Percentiles rank a stretch among this genome's conserved stretches.
Conservation (phyloP, 1,140 invertebrate species). For the Copidosoma floridanum region DNA sequence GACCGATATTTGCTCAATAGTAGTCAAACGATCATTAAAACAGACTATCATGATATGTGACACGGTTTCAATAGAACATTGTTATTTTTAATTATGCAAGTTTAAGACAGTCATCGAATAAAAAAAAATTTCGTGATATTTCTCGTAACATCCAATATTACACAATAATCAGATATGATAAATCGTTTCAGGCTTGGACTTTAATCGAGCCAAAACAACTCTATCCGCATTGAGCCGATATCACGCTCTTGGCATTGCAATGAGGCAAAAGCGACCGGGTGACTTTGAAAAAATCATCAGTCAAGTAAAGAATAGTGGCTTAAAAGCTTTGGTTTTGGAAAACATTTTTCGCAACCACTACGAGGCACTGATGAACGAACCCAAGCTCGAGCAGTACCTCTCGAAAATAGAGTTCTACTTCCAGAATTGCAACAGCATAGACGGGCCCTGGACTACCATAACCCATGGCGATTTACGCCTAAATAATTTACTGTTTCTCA, state of each 20-base stretch:
- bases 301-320: background rate
- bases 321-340: too few species aligned
- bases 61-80: too few species aligned
- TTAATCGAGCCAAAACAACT: slow-evolving; percentile 52
- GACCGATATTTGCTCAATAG: too few species aligned
- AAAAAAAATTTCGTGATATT: too few species aligned
- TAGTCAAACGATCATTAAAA: too few species aligned
- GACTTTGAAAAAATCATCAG: slow-evolving; percentile 43
- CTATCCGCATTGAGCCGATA: slow-evolving; percentile 57
- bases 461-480: slow-evolving; percentile 64
- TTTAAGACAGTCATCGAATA: too few species aligned
- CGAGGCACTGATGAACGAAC: slow-evolving; percentile 32
- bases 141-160: slow-evolving; percentile 11
- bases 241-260: slow-evolving; percentile 61
- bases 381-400: slow-evolving; percentile 36
- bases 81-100: too few species aligned
- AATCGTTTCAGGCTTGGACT: slow-evolving; percentile 50
- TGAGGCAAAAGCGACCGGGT: slow-evolving; percentile 55
- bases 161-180: slow-evolving; percentile 1
- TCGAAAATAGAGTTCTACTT: slow-evolving; percentile 33
- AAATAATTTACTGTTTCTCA: slow-evolving; percentile 62
- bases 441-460: slow-evolving; percentile 56
- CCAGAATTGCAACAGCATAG: slow-evolving; percentile 33
- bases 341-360: too few species aligned
- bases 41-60: too few species aligned